Evolutionary conservation across 2,113 vertebrate genomes (phyloP).

Genomic region (Sturnira hondurensis): DNA sequence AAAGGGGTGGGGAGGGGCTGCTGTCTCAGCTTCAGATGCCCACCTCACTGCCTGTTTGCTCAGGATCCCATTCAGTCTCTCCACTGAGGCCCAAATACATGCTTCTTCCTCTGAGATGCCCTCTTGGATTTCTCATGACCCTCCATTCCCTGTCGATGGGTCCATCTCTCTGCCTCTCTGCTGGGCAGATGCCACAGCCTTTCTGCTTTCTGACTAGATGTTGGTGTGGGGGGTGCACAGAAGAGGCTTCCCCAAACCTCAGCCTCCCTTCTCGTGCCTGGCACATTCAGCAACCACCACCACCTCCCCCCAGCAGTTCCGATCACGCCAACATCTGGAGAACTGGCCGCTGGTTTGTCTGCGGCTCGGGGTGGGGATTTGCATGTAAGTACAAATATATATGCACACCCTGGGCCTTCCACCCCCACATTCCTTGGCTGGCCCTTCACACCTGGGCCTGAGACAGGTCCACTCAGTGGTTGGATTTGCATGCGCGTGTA

Average conservation of each 20-base stretch:
- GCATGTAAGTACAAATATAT: slow-evolving; percentile 70
- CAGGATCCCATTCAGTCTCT: neutral
- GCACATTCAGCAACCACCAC: neutral
- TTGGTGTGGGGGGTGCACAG: neutral
- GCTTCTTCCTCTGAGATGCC: neutral
- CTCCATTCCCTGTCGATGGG: neutral
- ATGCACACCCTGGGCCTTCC: neutral
- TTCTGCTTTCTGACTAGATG: neutral
- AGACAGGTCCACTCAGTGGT: neutral
- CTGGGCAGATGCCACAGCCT: neutral
- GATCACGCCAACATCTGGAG: slow-evolving; percentile 62
- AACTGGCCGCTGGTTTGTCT: slow-evolving; percentile 19
- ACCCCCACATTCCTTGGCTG: slow-evolving; percentile 33
- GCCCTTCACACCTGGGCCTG: slow-evolving; percentile 60
- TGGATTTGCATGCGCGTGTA: slow-evolving; percentile 71
- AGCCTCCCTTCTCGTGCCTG: neutral
- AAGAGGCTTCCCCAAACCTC: neutral
- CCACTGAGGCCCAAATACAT: neutral
- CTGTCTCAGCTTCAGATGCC: neutral
- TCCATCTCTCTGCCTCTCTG: neutral
- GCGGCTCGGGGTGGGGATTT: slow-evolving; percentile 53
- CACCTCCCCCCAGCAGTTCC: slow-evolving; percentile 43
- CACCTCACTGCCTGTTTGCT: neutral
- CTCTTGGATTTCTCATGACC: neutral
- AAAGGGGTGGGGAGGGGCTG: neutral